A percentile compares a stretch with the other conserved stretches of the same genome.
Conservation (phyloP, 2,888 invertebrate genomes). For the Andrena trimmerana region DNA sequence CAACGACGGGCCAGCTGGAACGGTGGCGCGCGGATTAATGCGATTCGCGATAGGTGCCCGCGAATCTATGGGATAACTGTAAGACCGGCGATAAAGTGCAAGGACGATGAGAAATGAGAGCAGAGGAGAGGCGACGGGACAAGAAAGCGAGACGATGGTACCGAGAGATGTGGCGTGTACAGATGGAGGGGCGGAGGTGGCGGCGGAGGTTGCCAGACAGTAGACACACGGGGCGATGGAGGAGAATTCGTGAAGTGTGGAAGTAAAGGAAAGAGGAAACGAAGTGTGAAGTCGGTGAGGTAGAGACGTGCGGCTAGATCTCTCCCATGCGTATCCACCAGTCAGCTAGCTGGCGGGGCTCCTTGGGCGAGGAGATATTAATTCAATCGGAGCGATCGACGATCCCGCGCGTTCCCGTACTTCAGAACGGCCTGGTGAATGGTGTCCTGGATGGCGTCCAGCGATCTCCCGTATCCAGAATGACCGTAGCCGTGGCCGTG, state of each 20-base stretch:
- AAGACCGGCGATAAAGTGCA: constrained; percentile 39
- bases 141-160: constrained; percentile 45
- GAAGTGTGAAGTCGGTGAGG: constrained; percentile 63
- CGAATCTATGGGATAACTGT: constrained; percentile 58
- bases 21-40: constrained; percentile 5
- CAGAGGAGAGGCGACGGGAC: constrained; percentile 28
- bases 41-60: constrained; percentile 65
- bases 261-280: constrained; percentile 29
- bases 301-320: constrained; percentile 69
- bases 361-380: constrained; percentile 38
- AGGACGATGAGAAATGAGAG: constrained; percentile 47
- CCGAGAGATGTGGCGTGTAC: constrained; percentile 28
- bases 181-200: neutral
- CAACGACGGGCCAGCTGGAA: constrained; percentile 21
- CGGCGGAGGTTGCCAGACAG: constrained; percentile 22
- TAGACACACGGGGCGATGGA: neutral
- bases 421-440: constrained; percentile 83
- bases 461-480: constrained; percentile 86
- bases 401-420: constrained; percentile 82
- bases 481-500: constrained; percentile 87
- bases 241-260: constrained; percentile 28
- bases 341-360: constrained; percentile 18
- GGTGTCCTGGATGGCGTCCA: constrained; percentile 83
- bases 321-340: constrained; percentile 36
- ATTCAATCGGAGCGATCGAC: constrained; percentile 75